phyloP scores from a whole-genome alignment of 2,113 vertebrate genomes.

The Casuarius casuarius region DNA sequence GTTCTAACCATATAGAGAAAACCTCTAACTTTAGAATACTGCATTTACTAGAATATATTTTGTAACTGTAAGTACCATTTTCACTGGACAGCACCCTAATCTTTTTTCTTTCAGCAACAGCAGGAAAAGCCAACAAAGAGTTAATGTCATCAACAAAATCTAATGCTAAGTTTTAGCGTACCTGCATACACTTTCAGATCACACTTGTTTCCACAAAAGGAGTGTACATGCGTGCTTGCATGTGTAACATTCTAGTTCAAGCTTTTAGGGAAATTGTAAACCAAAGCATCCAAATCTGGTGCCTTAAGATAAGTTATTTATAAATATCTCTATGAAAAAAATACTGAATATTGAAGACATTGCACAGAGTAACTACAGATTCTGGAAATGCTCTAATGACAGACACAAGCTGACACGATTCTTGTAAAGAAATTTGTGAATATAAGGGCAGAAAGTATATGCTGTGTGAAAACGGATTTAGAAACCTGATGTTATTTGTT shows the following conservation, averaged over 20 bases:
- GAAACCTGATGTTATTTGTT: background rate
- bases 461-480: background rate
- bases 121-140: background rate
- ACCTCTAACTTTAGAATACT: background rate
- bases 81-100: background rate
- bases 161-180: background rate
- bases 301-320: background rate
- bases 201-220: background rate
- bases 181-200: background rate
- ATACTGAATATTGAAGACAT: background rate
- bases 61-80: background rate
- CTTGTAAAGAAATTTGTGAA: background rate
- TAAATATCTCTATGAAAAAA: background rate
- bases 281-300: background rate
- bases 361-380: background rate
- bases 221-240: background rate
- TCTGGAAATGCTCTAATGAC: background rate
- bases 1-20: background rate
- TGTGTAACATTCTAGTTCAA: background rate
- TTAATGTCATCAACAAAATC: background rate
- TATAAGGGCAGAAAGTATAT: background rate
- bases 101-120: background rate
- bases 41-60: background rate
- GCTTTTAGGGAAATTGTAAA: background rate
- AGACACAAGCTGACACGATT: background rate